Evolutionary conservation across 2,113 vertebrate species (phyloP), one percentile per base, ranked within the genome.

Genomic region (Felis chaus): DNA sequence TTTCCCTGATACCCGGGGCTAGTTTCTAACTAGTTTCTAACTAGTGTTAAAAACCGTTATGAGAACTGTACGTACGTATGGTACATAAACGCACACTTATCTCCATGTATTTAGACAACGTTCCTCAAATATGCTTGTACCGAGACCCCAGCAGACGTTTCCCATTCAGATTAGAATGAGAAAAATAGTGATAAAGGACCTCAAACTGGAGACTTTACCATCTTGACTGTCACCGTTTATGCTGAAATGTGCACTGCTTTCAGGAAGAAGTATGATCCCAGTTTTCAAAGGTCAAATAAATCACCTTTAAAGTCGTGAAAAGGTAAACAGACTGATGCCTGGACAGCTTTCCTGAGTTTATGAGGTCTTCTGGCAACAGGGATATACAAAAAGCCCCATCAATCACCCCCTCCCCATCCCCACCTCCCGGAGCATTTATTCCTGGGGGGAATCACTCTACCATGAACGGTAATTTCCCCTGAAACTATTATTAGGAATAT

Each of bases 271-370:
- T 89, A 98, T 98, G 98, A 98, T 97, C 88, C 92, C 95, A 3
- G 94, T 98, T 98, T 98, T 94, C 96, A 98, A 82, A 99, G 97
- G 97, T 98, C 96, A 98, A 98, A 98, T 98, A 98, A 98, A 99
- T 99, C 97, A 98, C 90, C 94, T 98, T 98, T 98, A 98, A 98
- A 97, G 97, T 98, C 85, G 50, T 92, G 97, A 96, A 98, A 98
- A 98, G 83, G 97, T 98, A 99, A 98, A 98, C 98, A 98, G 84
- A 78, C n/a, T 96, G 97, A 97, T 98, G 90, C 94, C 97, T 91
- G 97, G 50, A 5, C 97, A 97, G 97, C 97, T 98, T 98, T 98
- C 94, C 95, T 96, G 97, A 97, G 98, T 98, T 99, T 98, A 99
- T 98, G 98, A 98, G 98, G 97, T 98, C 98, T 98, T 98, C 97